Percentiles rank a stretch among this genome's conserved stretches.
These are phyloP conservation scores for Telmatochromis sp. DNA, from an alignment of 2,113 vertebrate species.

Conservation along the genomic window DNA sequence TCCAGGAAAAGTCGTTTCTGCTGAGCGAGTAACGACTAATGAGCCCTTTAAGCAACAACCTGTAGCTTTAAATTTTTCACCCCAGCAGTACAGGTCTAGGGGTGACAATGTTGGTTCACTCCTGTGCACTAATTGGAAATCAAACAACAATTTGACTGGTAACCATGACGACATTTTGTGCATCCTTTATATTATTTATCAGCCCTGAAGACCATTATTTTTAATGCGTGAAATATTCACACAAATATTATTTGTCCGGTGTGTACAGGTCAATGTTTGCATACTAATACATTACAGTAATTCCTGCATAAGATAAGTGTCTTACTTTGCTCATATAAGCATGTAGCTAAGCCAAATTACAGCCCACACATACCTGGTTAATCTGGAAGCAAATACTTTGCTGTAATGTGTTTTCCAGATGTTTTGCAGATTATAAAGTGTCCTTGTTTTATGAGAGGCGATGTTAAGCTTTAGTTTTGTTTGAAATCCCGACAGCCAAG, in stretches of 20 bases:
- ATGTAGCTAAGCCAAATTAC: neutral
- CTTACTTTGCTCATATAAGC: neutral
- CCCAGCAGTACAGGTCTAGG: neutral
- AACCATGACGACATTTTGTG: rapidly evolving
- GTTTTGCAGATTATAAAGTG: neutral
- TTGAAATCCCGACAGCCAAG: conserved; percentile 65
- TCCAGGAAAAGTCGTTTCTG: neutral
- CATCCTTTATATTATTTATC: neutral
- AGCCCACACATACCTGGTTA: neutral
- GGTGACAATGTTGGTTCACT: neutral
- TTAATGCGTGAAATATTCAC: rapidly evolving
- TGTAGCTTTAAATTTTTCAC: neutral
- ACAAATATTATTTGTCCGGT: neutral
- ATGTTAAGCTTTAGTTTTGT: neutral
- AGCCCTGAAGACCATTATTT: neutral
- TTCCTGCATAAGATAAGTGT: neutral
- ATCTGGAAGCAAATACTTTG: neutral
- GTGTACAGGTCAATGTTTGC: neutral
- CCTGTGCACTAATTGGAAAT: neutral
- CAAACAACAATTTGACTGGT: neutral
- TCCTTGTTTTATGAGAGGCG: neutral
- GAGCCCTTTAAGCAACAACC: neutral
- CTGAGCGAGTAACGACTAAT: neutral
- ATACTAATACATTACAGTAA: neutral
- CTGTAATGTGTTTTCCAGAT: neutral